Conservation (phyloP, 2,888 invertebrate genomes). For the Alcis repandata region DNA sequence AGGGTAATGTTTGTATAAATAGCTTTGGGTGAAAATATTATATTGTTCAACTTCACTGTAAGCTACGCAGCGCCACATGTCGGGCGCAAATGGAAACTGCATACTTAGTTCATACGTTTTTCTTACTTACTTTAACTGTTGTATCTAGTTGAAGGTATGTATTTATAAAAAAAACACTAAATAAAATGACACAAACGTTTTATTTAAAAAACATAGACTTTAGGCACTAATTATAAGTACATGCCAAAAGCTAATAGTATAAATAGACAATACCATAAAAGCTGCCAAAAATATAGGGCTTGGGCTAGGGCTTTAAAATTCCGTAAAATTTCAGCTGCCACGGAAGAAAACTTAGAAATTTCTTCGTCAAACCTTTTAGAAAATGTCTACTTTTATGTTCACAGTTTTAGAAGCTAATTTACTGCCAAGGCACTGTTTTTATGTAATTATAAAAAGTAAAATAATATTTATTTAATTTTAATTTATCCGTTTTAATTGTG, state of each 20-base stretch:
- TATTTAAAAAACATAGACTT: constrained; percentile 16
- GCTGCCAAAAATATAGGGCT: neutral
- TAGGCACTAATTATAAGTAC: constrained; percentile 19
- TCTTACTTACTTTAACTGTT: too few species aligned
- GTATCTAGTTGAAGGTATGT: neutral
- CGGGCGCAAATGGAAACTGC: too few species aligned
- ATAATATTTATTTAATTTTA: neutral
- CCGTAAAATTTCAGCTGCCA: too few species aligned
- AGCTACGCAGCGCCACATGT: too few species aligned
- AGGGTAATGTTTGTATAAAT: too few species aligned
- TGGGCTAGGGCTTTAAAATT: neutral
- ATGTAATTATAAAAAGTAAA: neutral
- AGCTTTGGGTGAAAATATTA: too few species aligned
- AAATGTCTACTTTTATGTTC: too few species aligned
- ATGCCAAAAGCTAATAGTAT: constrained; percentile 16
- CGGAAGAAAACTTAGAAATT: too few species aligned
- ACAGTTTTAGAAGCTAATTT: neutral
- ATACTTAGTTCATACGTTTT: too few species aligned
- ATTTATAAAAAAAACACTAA: constrained; percentile 1
- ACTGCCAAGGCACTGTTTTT: neutral
- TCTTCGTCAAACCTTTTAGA: too few species aligned
- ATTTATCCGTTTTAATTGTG: constrained; percentile 7
- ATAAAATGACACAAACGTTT: constrained; percentile 24
- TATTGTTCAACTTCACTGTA: too few species aligned
- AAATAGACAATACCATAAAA: constrained; percentile 4